Evolutionary conservation across 2,113 vertebrate genomes (phyloP).

Genomic region (Diphyllodes magnificus): DNA sequence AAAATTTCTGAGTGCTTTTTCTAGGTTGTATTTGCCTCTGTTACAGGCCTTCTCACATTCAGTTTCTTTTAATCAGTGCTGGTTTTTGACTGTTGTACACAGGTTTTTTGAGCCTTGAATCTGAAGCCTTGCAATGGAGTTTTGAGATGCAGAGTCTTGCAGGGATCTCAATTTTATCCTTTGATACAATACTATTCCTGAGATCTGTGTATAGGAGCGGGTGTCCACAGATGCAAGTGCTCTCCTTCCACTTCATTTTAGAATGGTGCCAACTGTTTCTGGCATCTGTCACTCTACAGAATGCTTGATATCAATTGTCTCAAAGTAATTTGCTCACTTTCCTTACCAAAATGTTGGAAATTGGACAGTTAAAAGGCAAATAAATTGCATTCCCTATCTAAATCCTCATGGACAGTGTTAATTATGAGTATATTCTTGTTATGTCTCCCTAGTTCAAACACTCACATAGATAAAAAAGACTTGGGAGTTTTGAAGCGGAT

Average conservation of each 20-base stretch:
- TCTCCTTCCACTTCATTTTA: not conserved
- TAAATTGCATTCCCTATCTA: not conserved
- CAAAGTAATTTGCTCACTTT: not conserved
- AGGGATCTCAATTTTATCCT: not conserved
- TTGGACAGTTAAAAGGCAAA: not conserved
- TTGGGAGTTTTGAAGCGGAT: not conserved
- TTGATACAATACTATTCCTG: not conserved
- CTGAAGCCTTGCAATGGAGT: not conserved
- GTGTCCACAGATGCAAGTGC: not conserved
- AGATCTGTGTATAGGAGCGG: not conserved
- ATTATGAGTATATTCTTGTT: not conserved
- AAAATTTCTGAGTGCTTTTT: not conserved
- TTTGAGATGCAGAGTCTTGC: not conserved
- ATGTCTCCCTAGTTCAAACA: not conserved
- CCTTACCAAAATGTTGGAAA: not conserved
- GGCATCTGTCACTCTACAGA: not conserved
- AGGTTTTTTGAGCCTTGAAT: not conserved
- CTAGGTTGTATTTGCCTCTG: not conserved
- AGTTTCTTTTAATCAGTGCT: not conserved
- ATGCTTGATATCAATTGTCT: not conserved
- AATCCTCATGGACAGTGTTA: not conserved
- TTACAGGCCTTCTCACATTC: not conserved
- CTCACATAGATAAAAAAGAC: constrained; percentile 3
- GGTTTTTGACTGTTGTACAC: not conserved
- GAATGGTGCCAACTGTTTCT: not conserved